A percentile compares a stretch with the other conserved stretches of the same genome.
Conservation (phyloP, 2,113 vertebrate species). For the Sterrhoptilus dennistouni region DNA sequence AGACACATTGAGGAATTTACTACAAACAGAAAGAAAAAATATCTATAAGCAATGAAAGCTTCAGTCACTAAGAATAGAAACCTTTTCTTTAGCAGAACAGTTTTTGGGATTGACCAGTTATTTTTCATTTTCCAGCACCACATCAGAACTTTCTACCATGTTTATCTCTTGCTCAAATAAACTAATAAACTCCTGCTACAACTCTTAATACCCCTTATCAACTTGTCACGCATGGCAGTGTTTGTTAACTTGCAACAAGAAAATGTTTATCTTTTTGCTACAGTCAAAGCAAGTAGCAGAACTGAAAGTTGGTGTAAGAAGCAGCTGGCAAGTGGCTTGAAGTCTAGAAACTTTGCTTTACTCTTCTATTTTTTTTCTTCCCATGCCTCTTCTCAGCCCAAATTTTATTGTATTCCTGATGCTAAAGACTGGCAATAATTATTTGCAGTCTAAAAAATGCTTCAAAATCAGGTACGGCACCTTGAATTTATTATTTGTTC, state of each 20-base stretch:
- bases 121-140: neutral
- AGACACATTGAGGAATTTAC: neutral
- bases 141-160: neutral
- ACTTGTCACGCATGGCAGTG: neutral
- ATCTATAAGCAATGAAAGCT: neutral
- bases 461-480: neutral
- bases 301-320: neutral
- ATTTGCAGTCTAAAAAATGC: neutral
- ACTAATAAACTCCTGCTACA: neutral
- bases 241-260: slow-evolving; percentile 18
- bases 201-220: slow-evolving; percentile 29
- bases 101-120: neutral
- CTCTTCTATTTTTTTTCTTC: neutral
- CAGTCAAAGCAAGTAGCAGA: slow-evolving; percentile 18
- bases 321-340: neutral
- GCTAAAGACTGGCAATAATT: neutral
- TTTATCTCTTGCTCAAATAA: neutral
- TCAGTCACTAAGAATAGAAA: neutral
- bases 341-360: neutral
- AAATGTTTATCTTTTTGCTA: slow-evolving; percentile 46
- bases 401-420: neutral
- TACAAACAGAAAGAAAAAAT: neutral
- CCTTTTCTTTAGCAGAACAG: neutral
- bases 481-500: neutral
- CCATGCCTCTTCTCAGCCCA: neutral